phyloP scores from a whole-genome alignment of 2,888 invertebrate genomes.

The Corythucha ciliata region DNA sequence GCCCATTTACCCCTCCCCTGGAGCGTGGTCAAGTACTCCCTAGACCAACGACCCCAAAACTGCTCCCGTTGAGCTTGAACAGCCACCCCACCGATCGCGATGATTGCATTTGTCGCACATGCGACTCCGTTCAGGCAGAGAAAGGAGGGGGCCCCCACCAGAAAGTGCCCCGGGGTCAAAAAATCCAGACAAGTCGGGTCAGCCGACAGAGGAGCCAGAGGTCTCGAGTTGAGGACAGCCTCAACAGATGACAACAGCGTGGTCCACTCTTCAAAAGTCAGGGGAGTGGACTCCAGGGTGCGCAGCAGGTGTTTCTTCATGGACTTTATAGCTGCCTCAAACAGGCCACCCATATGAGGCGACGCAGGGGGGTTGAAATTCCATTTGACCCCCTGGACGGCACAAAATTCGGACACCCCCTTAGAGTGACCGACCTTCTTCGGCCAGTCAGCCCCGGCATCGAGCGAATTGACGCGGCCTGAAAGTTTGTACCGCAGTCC shows the following conservation, averaged over 20 bases:
- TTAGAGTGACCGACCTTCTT: too few relatives aligned
- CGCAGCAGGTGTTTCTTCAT: conserved; percentile 35
- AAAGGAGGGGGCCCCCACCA: conserved; percentile 35
- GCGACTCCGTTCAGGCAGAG: too few relatives aligned
- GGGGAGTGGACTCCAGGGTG: conserved; percentile 25
- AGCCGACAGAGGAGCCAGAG: conserved; percentile 33
- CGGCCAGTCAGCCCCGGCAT: too few relatives aligned
- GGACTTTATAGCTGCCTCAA: conserved; percentile 37
- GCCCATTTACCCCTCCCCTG: too few relatives aligned
- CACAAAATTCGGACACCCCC: conserved; percentile 33
- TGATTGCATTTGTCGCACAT: too few relatives aligned
- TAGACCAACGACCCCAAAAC: too few relatives aligned
- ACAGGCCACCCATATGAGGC: conserved; percentile 37
- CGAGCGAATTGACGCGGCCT: too few relatives aligned
- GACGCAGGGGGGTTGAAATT: conserved; percentile 30
- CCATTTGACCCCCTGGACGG: conserved; percentile 33
- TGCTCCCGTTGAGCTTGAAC: too few relatives aligned
- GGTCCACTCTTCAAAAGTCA: conserved; percentile 36
- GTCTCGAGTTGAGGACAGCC: conserved; percentile 37
- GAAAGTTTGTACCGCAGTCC: conserved; percentile 40
- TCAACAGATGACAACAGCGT: conserved; percentile 35
- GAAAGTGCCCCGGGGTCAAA: conserved; percentile 38
- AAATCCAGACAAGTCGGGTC: conserved; percentile 31
- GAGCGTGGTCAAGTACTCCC: too few relatives aligned
- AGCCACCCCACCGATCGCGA: too few relatives aligned